A percentile compares a stretch with the other conserved stretches of the same genome.
Evolutionary conservation across 2,113 vertebrate species (phyloP).

Genomic region (Corynorhinus townsendii): DNA sequence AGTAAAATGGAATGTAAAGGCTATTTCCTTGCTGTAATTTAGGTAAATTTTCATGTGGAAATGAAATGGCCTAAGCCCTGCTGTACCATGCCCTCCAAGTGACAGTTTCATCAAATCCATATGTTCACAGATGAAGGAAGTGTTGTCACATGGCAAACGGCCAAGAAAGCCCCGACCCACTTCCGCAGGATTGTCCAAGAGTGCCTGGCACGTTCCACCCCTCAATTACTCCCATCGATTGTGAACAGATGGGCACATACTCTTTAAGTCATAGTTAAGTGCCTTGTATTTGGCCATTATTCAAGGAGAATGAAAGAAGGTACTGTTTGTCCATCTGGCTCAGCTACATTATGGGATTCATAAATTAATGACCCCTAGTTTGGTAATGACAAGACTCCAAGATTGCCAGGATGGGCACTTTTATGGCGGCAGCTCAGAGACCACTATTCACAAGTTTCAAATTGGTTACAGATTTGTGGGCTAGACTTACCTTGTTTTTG

Average conservation of each 20-base stretch:
- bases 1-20: background rate
- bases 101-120: conserved; percentile 65
- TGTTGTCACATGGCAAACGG: conserved; percentile 49
- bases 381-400: conserved; percentile 33
- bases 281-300: conserved; percentile 58
- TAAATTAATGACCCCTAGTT: conserved; percentile 53
- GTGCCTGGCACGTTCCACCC: conserved; percentile 52
- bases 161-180: conserved; percentile 38
- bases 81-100: background rate
- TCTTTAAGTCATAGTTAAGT: conserved; percentile 59
- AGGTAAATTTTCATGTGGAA: conserved; percentile 30
- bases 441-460: conserved; percentile 42
- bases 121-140: conserved; percentile 55
- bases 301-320: conserved; percentile 65
- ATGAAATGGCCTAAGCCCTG: background rate
- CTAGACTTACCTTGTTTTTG: background rate
- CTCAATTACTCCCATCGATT: conserved; percentile 49
- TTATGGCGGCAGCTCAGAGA: conserved; percentile 14
- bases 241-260: conserved; percentile 66
- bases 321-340: conserved; percentile 45
- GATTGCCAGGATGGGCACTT: conserved; percentile 20
- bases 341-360: conserved; percentile 32
- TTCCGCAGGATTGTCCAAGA: conserved; percentile 42
- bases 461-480: conserved; percentile 56
- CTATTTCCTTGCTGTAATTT: background rate